Percentiles rank a stretch among this genome's conserved stretches.
Evolutionary conservation across 2,888 invertebrate genomes (phyloP).

Genomic region (Drosophila bunnanda): DNA sequence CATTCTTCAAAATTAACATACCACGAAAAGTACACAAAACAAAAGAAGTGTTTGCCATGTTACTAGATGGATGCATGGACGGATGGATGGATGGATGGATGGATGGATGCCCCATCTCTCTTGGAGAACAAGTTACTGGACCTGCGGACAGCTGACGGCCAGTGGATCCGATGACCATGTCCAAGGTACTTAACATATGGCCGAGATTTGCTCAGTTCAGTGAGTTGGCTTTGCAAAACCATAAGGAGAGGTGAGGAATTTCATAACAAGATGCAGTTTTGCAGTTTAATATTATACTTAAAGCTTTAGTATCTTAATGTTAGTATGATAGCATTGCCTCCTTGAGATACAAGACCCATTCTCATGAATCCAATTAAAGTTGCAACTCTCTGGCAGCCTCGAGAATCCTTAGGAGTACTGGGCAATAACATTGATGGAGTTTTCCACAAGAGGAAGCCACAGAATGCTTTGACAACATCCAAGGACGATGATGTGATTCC

Average conservation of each 20-base stretch:
- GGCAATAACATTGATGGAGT: conserved; percentile 14
- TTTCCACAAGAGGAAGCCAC: conserved; percentile 38
- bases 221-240: background rate
- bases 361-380: conserved; percentile 41
- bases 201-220: conserved; percentile 22
- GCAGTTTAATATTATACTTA: no score
- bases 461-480: conserved; percentile 60
- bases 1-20: conserved; percentile 73
- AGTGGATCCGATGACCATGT: conserved; percentile 36
- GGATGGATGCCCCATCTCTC: conserved; percentile 27
- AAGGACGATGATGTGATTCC: conserved; percentile 39
- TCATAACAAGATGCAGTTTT: background rate
- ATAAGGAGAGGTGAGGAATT: background rate
- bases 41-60: conserved; percentile 48
- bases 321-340: background rate
- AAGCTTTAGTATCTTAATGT: background rate
- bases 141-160: conserved; percentile 30
- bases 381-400: conserved; percentile 14
- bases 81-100: conserved; percentile 14
- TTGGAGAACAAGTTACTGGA: conserved; percentile 29
- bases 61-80: conserved; percentile 16
- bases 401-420: conserved; percentile 10
- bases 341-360: conserved; percentile 15
- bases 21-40: conserved; percentile 43
- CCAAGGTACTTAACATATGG: conserved; percentile 23